Evolutionary conservation across 2,797 vertebrate species (phyloP).

Genomic region (Leptatherina wallacei): DNA sequence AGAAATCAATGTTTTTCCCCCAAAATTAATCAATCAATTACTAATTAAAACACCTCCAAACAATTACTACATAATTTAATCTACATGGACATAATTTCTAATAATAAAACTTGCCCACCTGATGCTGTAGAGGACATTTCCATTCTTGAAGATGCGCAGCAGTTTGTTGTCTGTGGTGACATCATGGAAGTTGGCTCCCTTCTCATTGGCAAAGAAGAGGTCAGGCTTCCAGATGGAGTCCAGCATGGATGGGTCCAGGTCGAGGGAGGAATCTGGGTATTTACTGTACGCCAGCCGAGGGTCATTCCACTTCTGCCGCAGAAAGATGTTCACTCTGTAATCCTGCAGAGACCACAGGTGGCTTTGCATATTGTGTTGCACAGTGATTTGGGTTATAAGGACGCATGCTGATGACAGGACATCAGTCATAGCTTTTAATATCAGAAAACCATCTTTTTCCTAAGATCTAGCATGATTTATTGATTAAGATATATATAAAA

Average conservation of each 20-base stretch:
- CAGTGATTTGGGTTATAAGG: slow-evolving; percentile 26
- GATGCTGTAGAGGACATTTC: slow-evolving; percentile 97
- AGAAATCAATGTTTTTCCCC: not conserved
- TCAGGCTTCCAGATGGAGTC: slow-evolving; percentile 99
- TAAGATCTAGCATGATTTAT: not conserved
- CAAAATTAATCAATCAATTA: not conserved
- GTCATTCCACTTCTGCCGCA: slow-evolving; percentile 98
- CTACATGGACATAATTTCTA: not conserved
- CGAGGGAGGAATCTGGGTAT: slow-evolving; percentile 96
- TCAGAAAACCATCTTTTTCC: slow-evolving; percentile 4
- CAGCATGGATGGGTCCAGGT: slow-evolving; percentile 98
- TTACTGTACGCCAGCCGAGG: slow-evolving; percentile 95
- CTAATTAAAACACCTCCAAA: not conserved
- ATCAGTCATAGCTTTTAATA: slow-evolving; percentile 14
- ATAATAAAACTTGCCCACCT: slow-evolving; percentile 82
- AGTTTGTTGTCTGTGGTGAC: slow-evolving; percentile 99
- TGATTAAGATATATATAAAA: not conserved
- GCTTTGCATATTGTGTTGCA: slow-evolving; percentile 65
- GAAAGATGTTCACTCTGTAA: slow-evolving; percentile 99
- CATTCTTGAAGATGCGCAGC: slow-evolving; percentile 96
- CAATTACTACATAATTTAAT: not conserved
- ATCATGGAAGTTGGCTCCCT: slow-evolving; percentile 98
- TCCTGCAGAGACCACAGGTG: slow-evolving; percentile 86
- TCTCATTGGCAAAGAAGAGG: slow-evolving; percentile 98
- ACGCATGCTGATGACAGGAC: slow-evolving; percentile 29